These are phyloP conservation scores for Drosophila mojavensis DNA, from an alignment of 1,140 invertebrate species.

Conservation along the genomic window DNA sequence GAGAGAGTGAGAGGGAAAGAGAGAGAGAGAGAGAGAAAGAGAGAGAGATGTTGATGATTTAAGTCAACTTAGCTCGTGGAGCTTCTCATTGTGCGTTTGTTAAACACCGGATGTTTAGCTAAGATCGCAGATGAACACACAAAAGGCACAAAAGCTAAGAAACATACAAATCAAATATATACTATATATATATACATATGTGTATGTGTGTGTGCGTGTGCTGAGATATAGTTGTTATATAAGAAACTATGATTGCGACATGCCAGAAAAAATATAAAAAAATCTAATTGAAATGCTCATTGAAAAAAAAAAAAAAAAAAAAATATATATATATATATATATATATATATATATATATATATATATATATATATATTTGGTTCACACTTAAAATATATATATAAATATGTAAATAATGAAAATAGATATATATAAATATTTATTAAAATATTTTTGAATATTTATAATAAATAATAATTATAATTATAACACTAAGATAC, in stretches of 20 bases:
- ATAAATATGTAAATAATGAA: no score
- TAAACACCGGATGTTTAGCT: constrained; percentile 77
- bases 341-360: no score
- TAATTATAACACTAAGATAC: no score
- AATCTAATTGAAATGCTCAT: no score
- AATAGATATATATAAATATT: no score
- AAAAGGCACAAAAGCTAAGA: neutral
- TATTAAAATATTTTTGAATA: no score
- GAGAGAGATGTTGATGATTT: constrained; percentile 58
- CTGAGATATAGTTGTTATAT: neutral
- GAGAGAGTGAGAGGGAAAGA: neutral
- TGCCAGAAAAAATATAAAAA: no score
- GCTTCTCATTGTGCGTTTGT: constrained; percentile 70
- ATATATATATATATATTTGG: no score
- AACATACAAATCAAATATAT: neutral
- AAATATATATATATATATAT: no score
- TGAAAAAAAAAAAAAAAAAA: no score
- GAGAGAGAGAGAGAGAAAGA: neutral
- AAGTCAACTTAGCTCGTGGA: constrained; percentile 64
- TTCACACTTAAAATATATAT: no score
- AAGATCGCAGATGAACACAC: constrained; percentile 39
- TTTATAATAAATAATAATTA: no score
- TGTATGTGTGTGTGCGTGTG: neutral
- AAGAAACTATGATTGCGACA: neutral
- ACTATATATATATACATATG: neutral